Percentiles rank a stretch among this genome's conserved stretches.
These are phyloP conservation scores for Bombyx mandarina DNA, from an alignment of 1,140 invertebrate genomes.

Conservation along the genomic window DNA sequence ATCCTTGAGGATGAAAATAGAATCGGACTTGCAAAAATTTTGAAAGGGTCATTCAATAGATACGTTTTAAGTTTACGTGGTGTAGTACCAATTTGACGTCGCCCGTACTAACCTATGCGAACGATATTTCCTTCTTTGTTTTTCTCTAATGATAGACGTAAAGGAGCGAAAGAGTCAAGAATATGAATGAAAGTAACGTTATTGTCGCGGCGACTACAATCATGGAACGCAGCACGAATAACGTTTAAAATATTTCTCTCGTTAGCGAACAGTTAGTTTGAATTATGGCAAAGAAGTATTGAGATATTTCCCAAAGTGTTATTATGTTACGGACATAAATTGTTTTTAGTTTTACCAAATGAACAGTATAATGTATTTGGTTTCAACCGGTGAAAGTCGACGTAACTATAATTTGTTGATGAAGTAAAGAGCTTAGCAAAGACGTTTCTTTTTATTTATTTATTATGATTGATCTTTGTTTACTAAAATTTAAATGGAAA, in stretches of 20 bases:
- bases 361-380: neutral
- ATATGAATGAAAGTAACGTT: neutral
- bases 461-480: too few relatives aligned
- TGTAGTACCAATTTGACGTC: constrained; percentile 1
- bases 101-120: neutral
- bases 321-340: constrained; percentile 3
- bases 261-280: constrained; percentile 13
- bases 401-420: too few relatives aligned
- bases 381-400: too few relatives aligned
- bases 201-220: neutral
- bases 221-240: neutral
- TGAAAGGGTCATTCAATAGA: constrained; percentile 7
- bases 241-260: constrained; percentile 4
- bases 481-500: too few relatives aligned
- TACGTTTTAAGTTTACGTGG: constrained; percentile 11
- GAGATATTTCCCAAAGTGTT: neutral
- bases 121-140: neutral
- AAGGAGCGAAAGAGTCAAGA: neutral
- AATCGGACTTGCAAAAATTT: neutral
- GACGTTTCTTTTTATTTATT: too few relatives aligned
- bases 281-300: constrained; percentile 1
- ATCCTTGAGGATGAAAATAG: neutral
- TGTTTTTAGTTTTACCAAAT: neutral
- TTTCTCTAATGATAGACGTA: neutral
- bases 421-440: too few relatives aligned